phyloP scores from a whole-genome alignment of 1,140 invertebrate genomes.

The Drosophila obscura region DNA sequence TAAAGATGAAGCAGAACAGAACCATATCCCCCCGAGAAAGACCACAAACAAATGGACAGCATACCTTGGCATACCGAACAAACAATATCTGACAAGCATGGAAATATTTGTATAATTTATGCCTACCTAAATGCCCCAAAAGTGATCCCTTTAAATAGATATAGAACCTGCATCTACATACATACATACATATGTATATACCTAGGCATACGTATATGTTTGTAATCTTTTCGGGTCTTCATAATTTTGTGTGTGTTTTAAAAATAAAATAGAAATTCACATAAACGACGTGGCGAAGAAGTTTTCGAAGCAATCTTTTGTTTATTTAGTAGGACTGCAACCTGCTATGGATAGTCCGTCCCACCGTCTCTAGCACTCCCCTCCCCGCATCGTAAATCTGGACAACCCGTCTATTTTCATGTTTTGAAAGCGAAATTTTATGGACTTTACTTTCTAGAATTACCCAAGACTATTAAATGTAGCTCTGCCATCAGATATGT shows the following conservation, averaged over 20 bases:
- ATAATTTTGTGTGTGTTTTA: constrained; percentile 51
- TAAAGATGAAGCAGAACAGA: constrained; percentile 53
- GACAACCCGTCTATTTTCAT: constrained; percentile 32
- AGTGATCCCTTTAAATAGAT: constrained; percentile 58
- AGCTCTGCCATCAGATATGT: constrained; percentile 39
- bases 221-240: constrained; percentile 39
- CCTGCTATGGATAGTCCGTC: constrained; percentile 41
- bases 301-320: constrained; percentile 49
- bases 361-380: neutral
- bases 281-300: constrained; percentile 51
- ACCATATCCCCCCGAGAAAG: constrained; percentile 18
- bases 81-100: constrained; percentile 74
- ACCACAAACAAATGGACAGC: constrained; percentile 30
- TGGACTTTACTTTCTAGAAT: constrained; percentile 62
- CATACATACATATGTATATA: neutral
- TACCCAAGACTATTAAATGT: constrained; percentile 64
- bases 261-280: constrained; percentile 61
- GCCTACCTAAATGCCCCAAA: constrained; percentile 59
- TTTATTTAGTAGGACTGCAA: constrained; percentile 79
- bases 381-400: constrained; percentile 50
- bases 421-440: constrained; percentile 63
- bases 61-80: constrained; percentile 70
- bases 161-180: constrained; percentile 34
- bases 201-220: too few relatives aligned
- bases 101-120: constrained; percentile 82